Percentiles rank a stretch among this genome's conserved stretches.
These are phyloP conservation scores for Cephalopterus ornatus DNA, from an alignment of 2,113 vertebrate genomes.

Conservation along the genomic window DNA sequence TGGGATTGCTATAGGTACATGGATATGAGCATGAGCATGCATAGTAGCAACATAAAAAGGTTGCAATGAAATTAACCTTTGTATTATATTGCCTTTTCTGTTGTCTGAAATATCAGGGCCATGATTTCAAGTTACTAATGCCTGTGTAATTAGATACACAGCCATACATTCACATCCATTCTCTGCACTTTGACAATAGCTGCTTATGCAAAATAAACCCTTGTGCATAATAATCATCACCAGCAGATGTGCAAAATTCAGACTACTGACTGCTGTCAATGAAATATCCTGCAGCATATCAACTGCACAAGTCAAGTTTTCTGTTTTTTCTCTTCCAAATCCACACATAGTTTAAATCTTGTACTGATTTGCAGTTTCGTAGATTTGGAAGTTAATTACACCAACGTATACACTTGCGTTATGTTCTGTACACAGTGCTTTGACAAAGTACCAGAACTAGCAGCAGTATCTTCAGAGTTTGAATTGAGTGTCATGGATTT, in stretches of 20 bases:
- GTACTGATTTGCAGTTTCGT: background rate
- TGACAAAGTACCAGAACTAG: background rate
- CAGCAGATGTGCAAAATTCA: background rate
- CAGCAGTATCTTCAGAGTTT: background rate
- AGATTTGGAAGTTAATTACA: background rate
- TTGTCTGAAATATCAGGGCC: background rate
- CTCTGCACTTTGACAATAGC: background rate
- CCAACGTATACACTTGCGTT: background rate
- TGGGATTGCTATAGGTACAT: accelerated
- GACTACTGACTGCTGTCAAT: background rate
- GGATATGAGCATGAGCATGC: accelerated
- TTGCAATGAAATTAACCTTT: background rate
- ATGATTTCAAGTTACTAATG: background rate
- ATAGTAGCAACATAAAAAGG: background rate
- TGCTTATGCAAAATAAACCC: background rate
- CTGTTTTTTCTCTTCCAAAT: background rate
- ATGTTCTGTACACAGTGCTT: background rate
- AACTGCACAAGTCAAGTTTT: background rate
- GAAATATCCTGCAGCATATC: background rate
- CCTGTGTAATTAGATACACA: background rate
- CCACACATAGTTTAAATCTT: background rate
- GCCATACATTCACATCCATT: background rate
- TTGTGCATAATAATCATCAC: background rate
- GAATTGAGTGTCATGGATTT: background rate
- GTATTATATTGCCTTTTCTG: background rate